phyloP scores from a whole-genome alignment of 2,888 invertebrate species.

The Apantesis nais region DNA sequence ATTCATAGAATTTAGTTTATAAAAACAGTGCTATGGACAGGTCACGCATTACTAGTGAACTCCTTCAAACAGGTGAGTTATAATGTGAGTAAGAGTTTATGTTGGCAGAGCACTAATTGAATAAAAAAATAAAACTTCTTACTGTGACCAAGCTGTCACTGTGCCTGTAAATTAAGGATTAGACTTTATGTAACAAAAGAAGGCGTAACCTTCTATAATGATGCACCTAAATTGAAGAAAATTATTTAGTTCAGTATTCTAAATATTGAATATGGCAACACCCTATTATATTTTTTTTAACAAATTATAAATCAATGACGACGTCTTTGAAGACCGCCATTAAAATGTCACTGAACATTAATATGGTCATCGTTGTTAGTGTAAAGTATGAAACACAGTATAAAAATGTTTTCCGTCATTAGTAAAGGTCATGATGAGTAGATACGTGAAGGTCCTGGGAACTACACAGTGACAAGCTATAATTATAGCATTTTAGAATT shows the following conservation, averaged over 20 bases:
- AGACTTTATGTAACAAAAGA: too few relatives aligned
- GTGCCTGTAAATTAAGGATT: too few relatives aligned
- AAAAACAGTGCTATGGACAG: too few relatives aligned
- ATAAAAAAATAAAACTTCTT: too few relatives aligned
- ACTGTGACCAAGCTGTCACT: too few relatives aligned
- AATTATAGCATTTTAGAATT: conserved; percentile 12
- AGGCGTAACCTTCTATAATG: too few relatives aligned
- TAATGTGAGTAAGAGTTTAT: too few relatives aligned
- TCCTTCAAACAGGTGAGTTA: too few relatives aligned
- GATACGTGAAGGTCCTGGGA: conserved; percentile 42
- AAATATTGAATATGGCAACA: neutral
- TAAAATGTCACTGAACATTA: conserved; percentile 23
- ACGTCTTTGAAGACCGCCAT: conserved; percentile 12
- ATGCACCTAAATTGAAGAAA: neutral
- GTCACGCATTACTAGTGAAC: too few relatives aligned
- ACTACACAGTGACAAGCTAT: conserved; percentile 23
- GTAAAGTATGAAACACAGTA: conserved; percentile 27
- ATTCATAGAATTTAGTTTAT: too few relatives aligned
- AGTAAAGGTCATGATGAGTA: conserved; percentile 44
- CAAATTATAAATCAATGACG: conserved; percentile 13
- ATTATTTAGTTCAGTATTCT: neutral
- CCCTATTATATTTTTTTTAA: neutral
- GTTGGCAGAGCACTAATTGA: too few relatives aligned
- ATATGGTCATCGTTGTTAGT: conserved; percentile 33
- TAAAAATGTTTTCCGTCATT: conserved; percentile 42